A percentile compares a stretch with the other conserved stretches of the same genome.
Conservation (phyloP, 2,113 vertebrate species). For the Apodemus speciosus region DNA sequence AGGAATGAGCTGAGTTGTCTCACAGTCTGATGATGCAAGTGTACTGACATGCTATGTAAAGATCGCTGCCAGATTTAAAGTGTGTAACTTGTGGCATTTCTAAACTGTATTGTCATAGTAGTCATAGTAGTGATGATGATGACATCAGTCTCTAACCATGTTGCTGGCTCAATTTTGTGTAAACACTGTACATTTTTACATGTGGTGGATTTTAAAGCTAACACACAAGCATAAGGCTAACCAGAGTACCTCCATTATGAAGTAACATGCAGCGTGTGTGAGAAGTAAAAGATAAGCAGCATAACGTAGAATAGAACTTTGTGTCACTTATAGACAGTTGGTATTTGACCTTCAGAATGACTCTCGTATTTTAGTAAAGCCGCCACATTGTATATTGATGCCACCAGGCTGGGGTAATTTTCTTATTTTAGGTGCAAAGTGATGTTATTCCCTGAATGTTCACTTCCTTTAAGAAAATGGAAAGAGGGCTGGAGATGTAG, state of each 20-base stretch:
- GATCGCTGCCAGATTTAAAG: background rate
- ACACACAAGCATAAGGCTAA: background rate
- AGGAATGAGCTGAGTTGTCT: background rate
- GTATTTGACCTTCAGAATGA: slow-evolving; percentile 46
- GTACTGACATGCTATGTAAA: background rate
- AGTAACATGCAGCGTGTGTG: background rate
- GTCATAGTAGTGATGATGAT: background rate
- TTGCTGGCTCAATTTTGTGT: background rate
- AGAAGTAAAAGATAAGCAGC: slow-evolving; percentile 34
- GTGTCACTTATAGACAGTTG: slow-evolving; percentile 34
- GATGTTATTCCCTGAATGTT: slow-evolving; percentile 37
- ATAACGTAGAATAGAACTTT: slow-evolving; percentile 28
- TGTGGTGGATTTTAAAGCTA: slow-evolving; percentile 11
- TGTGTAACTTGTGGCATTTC: background rate
- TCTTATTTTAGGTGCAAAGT: slow-evolving; percentile 57
- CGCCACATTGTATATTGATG: slow-evolving; percentile 8
- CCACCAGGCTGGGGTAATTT: slow-evolving; percentile 5
- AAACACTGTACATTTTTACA: slow-evolving; percentile 11
- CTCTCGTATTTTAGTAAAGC: slow-evolving; percentile 43
- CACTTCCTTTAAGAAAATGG: slow-evolving; percentile 50
- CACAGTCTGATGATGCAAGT: background rate
- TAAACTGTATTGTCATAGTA: background rate
- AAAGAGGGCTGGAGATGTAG: background rate
- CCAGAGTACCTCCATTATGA: background rate
- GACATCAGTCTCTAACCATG: background rate